phyloP scores from a whole-genome alignment of 1,140 invertebrate genomes.

The Steinernema khuongi region DNA sequence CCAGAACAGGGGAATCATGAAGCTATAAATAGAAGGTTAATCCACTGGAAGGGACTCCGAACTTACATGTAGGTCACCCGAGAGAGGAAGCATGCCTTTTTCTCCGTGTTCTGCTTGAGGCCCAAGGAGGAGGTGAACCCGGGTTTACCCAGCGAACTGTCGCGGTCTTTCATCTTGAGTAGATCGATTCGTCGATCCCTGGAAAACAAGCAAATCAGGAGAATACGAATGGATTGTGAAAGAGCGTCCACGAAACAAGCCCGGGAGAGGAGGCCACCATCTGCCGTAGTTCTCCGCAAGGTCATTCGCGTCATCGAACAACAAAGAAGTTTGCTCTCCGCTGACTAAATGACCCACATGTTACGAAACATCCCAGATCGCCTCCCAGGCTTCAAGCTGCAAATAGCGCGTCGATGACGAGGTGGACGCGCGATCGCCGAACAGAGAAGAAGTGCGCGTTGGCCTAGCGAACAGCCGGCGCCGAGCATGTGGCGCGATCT shows the following conservation, averaged over 20 bases:
- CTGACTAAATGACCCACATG: no score
- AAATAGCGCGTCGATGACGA: no score
- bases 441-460: no score
- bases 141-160: background rate
- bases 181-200: background rate
- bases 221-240: background rate
- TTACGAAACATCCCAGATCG: no score
- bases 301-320: background rate
- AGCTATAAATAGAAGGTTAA: conserved; percentile 21
- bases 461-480: no score
- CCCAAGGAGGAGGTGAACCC: background rate
- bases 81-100: conserved; percentile 17
- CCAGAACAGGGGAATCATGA: conserved; percentile 24
- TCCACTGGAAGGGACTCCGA: background rate
- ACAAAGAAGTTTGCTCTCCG: no score
- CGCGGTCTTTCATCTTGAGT: background rate
- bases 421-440: no score
- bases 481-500: no score
- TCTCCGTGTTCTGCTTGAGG: conserved; percentile 21
- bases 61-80: conserved; percentile 26
- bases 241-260: background rate
- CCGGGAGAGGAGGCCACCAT: background rate
- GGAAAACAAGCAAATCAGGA: background rate
- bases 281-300: background rate
- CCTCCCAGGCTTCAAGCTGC: no score